These are phyloP conservation scores for Paramormyrops hopkinsi DNA, from an alignment of 2,797 vertebrate genomes.

Conservation along the genomic window DNA sequence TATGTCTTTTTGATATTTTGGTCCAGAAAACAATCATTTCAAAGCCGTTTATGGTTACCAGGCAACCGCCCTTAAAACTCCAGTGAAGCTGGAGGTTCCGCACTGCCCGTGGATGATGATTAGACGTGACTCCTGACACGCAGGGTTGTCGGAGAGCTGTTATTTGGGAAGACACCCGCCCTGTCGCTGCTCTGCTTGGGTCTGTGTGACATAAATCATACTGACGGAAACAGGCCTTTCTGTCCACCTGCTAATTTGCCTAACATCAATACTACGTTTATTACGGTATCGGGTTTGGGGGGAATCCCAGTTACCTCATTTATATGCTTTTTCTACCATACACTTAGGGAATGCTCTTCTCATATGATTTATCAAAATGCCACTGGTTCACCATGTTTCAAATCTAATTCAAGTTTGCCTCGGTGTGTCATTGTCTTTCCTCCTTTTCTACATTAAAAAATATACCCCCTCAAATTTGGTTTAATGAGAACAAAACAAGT, in stretches of 20 bases:
- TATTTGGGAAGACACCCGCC: slow-evolving; percentile 7
- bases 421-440: not conserved
- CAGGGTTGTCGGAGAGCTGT: not conserved
- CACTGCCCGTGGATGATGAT: not conserved
- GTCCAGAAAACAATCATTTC: slow-evolving; percentile 55
- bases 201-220: slow-evolving; percentile 1
- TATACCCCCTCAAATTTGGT: not conserved
- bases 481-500: not conserved
- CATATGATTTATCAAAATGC: not conserved
- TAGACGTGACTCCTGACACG: not conserved
- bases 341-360: not conserved
- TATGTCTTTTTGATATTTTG: slow-evolving; percentile 64
- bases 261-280: not conserved
- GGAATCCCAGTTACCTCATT: not conserved
- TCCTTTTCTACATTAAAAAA: not conserved
- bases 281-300: not conserved
- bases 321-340: not conserved
- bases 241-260: not conserved
- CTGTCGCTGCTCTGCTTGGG: slow-evolving; percentile 1
- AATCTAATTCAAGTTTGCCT: not conserved
- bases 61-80: slow-evolving; percentile 68
- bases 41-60: slow-evolving; percentile 63
- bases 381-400: not conserved
- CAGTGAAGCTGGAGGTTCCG: slow-evolving; percentile 51
- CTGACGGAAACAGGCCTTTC: not conserved